phyloP scores from a whole-genome alignment of 2,797 vertebrate genomes.

The Fratercula arctica region DNA sequence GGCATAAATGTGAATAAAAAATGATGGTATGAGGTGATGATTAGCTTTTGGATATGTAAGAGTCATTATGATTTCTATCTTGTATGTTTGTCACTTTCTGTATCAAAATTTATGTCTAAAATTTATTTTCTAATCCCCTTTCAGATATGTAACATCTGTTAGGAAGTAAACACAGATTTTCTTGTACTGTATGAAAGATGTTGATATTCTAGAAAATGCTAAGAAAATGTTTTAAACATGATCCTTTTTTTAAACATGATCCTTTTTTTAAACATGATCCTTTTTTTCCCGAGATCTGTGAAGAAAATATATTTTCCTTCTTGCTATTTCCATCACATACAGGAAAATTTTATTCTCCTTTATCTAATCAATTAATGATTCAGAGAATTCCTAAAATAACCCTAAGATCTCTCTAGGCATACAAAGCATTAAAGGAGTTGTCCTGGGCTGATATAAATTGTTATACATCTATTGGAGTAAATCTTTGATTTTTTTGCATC shows the following conservation, averaged over 20 bases:
- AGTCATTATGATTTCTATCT: neutral
- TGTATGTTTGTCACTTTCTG: neutral
- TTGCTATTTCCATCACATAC: neutral
- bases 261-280: neutral
- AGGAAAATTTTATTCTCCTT: neutral
- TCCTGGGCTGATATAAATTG: neutral
- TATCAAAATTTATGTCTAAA: neutral
- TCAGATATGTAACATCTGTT: neutral
- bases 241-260: neutral
- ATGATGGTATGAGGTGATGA: neutral
- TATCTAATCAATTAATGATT: neutral
- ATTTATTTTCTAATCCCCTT: neutral
- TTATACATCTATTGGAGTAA: neutral
- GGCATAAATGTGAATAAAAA: neutral
- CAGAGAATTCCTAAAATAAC: neutral
- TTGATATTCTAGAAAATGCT: neutral
- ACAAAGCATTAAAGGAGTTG: neutral
- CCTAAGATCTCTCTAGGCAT: neutral
- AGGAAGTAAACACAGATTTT: slow-evolving; percentile 5
- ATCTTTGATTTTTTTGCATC: neutral
- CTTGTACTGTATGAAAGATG: neutral
- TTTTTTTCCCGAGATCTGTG: neutral
- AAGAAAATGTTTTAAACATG: neutral
- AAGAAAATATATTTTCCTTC: neutral
- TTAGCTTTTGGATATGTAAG: neutral